Evolutionary conservation across 1,140 invertebrate species (phyloP).

Genomic region (Caenorhabditis tropicalis): DNA sequence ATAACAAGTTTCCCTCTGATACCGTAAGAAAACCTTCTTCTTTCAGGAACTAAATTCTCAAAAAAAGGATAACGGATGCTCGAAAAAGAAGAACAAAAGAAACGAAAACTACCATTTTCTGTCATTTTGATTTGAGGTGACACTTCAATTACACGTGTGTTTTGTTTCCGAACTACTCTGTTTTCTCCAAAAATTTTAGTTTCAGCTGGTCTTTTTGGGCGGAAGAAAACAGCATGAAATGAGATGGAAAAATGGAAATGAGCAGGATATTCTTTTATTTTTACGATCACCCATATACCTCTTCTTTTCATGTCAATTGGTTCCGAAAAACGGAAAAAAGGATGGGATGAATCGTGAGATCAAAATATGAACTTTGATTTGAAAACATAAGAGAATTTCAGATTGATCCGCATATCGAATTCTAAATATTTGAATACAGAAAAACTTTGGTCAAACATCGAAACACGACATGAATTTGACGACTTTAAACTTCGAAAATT

Average conservation of each 20-base stretch:
- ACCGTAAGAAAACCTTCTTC: no score
- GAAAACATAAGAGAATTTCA: background rate
- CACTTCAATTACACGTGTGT: no score
- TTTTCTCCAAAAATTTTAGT: background rate
- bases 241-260: background rate
- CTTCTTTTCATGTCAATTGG: background rate
- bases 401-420: background rate
- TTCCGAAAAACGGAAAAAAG: background rate
- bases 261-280: background rate
- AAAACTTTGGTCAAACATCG: background rate
- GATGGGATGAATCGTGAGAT: background rate
- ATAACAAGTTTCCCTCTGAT: no score
- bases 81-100: no score
- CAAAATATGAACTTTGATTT: background rate
- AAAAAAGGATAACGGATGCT: no score
- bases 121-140: no score
- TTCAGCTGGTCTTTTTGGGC: background rate
- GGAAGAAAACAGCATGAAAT: background rate
- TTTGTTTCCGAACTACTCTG: background rate
- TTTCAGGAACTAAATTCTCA: no score
- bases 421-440: background rate
- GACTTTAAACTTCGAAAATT: background rate
- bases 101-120: no score
- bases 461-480: conserved; percentile 19
- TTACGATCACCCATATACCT: conserved; percentile 1